These are phyloP conservation scores for Melanotaenia trifasciata DNA, from an alignment of 2,797 vertebrate species.

Conservation along the genomic window DNA sequence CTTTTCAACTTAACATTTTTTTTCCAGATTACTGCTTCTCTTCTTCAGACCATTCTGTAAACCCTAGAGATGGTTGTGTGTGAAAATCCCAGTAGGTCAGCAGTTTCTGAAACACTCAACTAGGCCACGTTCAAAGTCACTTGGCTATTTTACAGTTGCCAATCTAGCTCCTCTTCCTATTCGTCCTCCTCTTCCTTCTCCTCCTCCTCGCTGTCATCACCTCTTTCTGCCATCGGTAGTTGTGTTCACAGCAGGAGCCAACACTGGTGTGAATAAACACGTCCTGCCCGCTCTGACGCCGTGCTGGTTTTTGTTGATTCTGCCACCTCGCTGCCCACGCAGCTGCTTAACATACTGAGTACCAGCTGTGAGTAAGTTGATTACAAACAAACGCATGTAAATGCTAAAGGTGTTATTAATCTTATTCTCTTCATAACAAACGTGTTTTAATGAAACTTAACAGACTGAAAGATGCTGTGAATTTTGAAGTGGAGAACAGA, in stretches of 20 bases:
- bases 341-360: slow-evolving; percentile 13
- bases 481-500: not conserved
- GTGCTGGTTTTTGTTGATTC: slow-evolving; percentile 22
- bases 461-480: not conserved
- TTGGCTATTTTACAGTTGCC: not conserved
- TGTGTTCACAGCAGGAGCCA: slow-evolving; percentile 24
- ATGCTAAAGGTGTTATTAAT: slow-evolving; percentile 1
- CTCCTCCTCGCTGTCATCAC: not conserved
- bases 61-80: not conserved
- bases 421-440: not conserved
- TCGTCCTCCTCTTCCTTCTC: not conserved
- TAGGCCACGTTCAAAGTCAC: too few relatives aligned
- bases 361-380: not conserved
- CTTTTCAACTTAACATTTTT: not conserved
- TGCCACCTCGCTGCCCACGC: slow-evolving; percentile 23
- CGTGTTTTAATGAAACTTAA: not conserved
- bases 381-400: not conserved
- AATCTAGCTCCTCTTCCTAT: not conserved
- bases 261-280: slow-evolving; percentile 26
- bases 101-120: too few relatives aligned
- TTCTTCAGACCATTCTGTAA: not conserved
- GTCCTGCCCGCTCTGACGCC: slow-evolving; percentile 22
- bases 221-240: slow-evolving; percentile 7
- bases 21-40: not conserved
- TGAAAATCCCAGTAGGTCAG: too few relatives aligned